Conservation (phyloP, 1,140 invertebrate species). For the Eriocheir sinensis region DNA sequence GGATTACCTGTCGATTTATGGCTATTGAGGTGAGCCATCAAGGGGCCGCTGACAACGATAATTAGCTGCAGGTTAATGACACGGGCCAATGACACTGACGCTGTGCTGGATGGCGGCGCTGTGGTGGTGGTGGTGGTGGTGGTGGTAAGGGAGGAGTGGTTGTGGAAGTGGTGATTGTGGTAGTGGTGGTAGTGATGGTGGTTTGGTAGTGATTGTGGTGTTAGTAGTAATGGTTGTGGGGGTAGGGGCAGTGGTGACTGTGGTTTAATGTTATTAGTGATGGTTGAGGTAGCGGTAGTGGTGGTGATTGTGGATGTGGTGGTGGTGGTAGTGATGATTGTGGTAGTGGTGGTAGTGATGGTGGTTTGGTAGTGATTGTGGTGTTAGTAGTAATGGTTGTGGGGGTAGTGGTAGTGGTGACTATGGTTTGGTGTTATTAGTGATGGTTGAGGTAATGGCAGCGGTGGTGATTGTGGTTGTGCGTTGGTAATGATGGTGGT, state of each 20-base stretch:
- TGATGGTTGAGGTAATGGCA: too few species aligned
- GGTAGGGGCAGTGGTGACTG: background rate
- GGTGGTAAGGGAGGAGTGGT: background rate
- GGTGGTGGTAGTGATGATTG: background rate
- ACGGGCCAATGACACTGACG: background rate
- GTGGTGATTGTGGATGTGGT: background rate
- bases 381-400: too few species aligned
- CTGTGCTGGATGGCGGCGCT: background rate
- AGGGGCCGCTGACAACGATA: slow-evolving; percentile 1
- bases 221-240: too few species aligned
- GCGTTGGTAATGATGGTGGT: background rate
- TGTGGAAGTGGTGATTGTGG: background rate
- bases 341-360: background rate
- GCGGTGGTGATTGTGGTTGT: background rate
- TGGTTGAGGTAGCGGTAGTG: too few species aligned
- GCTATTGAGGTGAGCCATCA: slow-evolving; percentile 22
- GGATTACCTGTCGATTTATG: slow-evolving; percentile 13
- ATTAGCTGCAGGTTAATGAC: background rate
- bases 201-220: too few species aligned
- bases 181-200: background rate
- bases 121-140: background rate
- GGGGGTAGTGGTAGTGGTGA: background rate
- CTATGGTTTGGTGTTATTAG: too few species aligned
- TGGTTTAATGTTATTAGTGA: too few species aligned
- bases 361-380: too few species aligned